Conservation (phyloP, 2,113 vertebrate genomes). For the Heteronetta atricapilla region DNA sequence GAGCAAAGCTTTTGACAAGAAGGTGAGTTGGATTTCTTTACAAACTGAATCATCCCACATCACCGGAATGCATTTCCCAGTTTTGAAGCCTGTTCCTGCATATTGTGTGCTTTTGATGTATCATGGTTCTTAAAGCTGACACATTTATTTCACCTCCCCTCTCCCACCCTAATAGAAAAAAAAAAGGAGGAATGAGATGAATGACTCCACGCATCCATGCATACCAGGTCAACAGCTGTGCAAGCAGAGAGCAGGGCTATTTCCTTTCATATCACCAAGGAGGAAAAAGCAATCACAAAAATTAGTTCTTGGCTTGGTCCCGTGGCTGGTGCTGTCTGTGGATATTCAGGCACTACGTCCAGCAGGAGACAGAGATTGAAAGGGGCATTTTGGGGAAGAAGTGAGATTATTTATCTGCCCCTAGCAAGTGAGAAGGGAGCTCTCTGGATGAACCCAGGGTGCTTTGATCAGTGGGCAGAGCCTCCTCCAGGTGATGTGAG, state of each 20-base stretch:
- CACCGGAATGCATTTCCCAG: not conserved
- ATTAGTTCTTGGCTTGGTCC: not conserved
- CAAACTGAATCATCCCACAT: not conserved
- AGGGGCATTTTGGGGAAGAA: not conserved
- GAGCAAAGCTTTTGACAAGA: not conserved
- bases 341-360: not conserved
- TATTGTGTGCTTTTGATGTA: not conserved
- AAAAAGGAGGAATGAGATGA: not conserved
- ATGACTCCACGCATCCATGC: not conserved
- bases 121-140: not conserved
- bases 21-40: not conserved
- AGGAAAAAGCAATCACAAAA: not conserved
- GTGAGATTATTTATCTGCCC: not conserved
- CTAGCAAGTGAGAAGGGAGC: not conserved
- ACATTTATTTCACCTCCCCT: not conserved
- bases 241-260: not conserved
- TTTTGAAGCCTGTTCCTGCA: not conserved
- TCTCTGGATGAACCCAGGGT: not conserved
- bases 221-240: not conserved
- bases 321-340: rapidly evolving
- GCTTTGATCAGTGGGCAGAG: not conserved
- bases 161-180: too few species aligned
- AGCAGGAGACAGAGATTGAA: not conserved
- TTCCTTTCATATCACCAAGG: not conserved
- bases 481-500: not conserved